Evolutionary conservation across 2,888 invertebrate species (phyloP).

Genomic region (Amblyteles armatorius): DNA sequence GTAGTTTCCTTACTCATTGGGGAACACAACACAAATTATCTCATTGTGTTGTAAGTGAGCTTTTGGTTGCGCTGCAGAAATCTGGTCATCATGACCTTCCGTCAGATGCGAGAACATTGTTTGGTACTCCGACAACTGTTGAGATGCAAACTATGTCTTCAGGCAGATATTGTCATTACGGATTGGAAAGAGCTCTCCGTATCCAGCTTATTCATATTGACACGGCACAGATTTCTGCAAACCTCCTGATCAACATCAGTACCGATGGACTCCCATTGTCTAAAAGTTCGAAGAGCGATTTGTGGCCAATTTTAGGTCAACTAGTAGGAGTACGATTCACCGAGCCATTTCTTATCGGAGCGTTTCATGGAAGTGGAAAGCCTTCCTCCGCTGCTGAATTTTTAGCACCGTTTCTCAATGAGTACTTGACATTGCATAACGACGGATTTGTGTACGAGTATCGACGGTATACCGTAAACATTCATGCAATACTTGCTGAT

Average conservation of each 20-base stretch:
- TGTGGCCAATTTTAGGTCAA: conserved; percentile 31
- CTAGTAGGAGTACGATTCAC: not conserved
- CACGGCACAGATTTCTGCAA: not conserved
- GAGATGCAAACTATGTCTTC: not conserved
- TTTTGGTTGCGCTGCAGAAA: not conserved
- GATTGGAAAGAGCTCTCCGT: conserved; percentile 7
- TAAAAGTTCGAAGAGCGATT: conserved; percentile 24
- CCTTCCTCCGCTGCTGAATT: not conserved
- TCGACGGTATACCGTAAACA: too few relatives aligned
- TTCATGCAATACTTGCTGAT: too few relatives aligned
- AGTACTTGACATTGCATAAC: too few relatives aligned
- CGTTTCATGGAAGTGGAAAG: not conserved
- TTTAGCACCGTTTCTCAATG: not conserved
- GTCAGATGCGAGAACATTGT: conserved; percentile 23
- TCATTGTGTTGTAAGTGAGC: not conserved
- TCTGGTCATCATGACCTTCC: not conserved
- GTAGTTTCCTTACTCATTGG: conserved; percentile 19
- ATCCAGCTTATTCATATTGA: not conserved
- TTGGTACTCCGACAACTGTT: not conserved
- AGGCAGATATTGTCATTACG: conserved; percentile 3
- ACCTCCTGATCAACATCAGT: conserved; percentile 2
- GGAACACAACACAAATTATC: not conserved
- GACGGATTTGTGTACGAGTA: too few relatives aligned
- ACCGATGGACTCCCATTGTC: conserved; percentile 20
- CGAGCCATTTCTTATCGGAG: conserved; percentile 1